Evolutionary conservation across 2,797 vertebrate genomes (phyloP), one percentile per base, ranked within the genome.

Genomic region (Thripadectes ignobilis): DNA sequence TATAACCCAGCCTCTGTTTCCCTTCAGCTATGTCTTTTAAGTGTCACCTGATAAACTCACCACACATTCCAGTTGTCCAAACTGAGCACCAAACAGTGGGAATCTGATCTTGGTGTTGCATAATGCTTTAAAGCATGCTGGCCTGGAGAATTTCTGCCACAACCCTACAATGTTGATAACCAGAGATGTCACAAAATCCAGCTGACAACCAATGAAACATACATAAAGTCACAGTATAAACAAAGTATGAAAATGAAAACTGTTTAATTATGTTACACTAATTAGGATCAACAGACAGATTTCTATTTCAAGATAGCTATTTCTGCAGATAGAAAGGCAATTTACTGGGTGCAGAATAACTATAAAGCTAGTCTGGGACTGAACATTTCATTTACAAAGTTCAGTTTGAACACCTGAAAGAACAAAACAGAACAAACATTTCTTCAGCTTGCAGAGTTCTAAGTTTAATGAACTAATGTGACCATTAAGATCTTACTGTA

Each of bases 21-120:
- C 30, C 74, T 71, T 74, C 68, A 90, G 58, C 45, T 72, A 19
- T 12, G 18, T 58, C 38, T 75, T 71, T 1, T 13, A 76, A 49
- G 62, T 51, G 38, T 85, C 90, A 75, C 67, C 76, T 83, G 54
- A 92, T 36, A 96, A 93, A 97, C 98, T 98, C 96, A 99, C 99
- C 99, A 99, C 30, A 99, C 99, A 78, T 97, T 98, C 99, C 99
- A 99, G 97, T 95, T 98, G 88, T 99, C 99, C 97, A 99, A 88
- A 95, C 96, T 98, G 96, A 99, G 98, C 91, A 99, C 99, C 91
- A 99, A 96, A 85, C 98, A 99, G 89, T 99, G 99, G n/a, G 98
- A 97, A 61, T 99, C 99, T 18, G 99, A 99, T 63, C 98, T 98
- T 8, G 98, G 98, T 5, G 98, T 99, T 96, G 97, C 87, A 66